Evolutionary conservation across 2,113 vertebrate species (phyloP), one percentile per base, ranked within the genome.

Genomic region (Cyprinus carpio): DNA sequence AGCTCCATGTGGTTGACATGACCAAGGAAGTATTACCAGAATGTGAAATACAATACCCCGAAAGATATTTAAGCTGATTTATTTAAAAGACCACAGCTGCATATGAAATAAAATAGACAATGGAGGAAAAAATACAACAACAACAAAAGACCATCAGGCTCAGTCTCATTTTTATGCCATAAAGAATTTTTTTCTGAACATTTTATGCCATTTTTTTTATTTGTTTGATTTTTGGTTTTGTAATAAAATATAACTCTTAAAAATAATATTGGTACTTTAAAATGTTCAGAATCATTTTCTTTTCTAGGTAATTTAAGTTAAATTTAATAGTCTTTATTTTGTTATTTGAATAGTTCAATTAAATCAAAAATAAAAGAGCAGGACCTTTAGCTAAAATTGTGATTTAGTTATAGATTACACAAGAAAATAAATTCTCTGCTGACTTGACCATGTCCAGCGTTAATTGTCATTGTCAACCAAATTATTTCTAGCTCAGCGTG

Each of bases 1-100:
- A 90, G 90, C 90, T 90, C 85, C 81, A 90, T 89, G 88, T 88
- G 90, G 75, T 60, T 86, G 88, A 89, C 78, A 87, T 89, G 86
- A 90, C 90, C 88, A 84, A 90, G 87, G 85, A 92, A 90, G 76
- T 89, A 82, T 91, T 88, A 80, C 86, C 43, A 83, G 65, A 90
- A 88, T 87, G 49, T 84, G 86, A 77, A 90, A 51, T 6, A 60
- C 87, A 86, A 79, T 56, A 72, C 74, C 90, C 86, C 84, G 82
- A 87, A 84, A 67, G 85, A 82, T 75, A 83, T 83, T 83, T 67
- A 83, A 40, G 64, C 80, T 74, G 75, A 83, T 87, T 56, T 82
- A 82, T 75, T 49, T 56, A 67, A 69, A 67, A 87, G 37, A 29
- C 25, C 60, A 83, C 75, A 64, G 56, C 77, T 74, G 79, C 27